Evolutionary conservation across 2,113 vertebrate genomes (phyloP).

Genomic region (Cnemophilus loriae): DNA sequence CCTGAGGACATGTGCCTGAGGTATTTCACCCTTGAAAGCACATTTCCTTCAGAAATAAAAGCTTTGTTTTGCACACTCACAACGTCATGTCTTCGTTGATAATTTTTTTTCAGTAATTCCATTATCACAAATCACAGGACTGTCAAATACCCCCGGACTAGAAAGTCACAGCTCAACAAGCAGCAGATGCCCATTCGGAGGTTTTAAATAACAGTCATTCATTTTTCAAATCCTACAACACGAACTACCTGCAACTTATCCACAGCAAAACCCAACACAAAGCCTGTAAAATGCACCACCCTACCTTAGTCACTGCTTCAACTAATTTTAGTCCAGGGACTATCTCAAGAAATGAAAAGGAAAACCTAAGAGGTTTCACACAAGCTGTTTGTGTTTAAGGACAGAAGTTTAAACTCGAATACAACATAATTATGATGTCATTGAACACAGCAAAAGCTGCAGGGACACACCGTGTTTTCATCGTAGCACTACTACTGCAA

Average conservation of each 20-base stretch:
- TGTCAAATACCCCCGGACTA: conserved; percentile 68
- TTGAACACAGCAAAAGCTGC: conserved; percentile 58
- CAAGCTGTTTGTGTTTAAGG: conserved; percentile 72
- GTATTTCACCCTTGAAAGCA: conserved; percentile 37
- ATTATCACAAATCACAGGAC: conserved; percentile 63
- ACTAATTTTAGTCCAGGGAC: conserved; percentile 50
- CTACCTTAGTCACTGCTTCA: not conserved
- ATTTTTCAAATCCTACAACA: conserved; percentile 35
- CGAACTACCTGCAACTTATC: not conserved
- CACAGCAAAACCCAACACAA: conserved; percentile 36
- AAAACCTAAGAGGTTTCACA: conserved; percentile 37
- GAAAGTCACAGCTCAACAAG: conserved; percentile 61
- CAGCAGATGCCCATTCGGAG: conserved; percentile 51
- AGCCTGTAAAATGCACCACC: not conserved
- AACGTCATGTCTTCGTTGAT: conserved; percentile 38
- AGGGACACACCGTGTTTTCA: conserved; percentile 43
- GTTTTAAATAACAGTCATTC: conserved; percentile 56
- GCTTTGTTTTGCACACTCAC: conserved; percentile 38
- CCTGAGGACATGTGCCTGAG: conserved; percentile 18
- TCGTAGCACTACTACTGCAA: conserved; percentile 56
- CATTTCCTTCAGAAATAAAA: conserved; percentile 55
- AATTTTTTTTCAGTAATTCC: conserved; percentile 56
- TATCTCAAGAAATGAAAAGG: not conserved
- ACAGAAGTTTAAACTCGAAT: conserved; percentile 67
- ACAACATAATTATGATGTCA: conserved; percentile 71